These are phyloP conservation scores for Styela plicata DNA, from an alignment of 23 tunicate genomes.

Conservation along the genomic window DNA sequence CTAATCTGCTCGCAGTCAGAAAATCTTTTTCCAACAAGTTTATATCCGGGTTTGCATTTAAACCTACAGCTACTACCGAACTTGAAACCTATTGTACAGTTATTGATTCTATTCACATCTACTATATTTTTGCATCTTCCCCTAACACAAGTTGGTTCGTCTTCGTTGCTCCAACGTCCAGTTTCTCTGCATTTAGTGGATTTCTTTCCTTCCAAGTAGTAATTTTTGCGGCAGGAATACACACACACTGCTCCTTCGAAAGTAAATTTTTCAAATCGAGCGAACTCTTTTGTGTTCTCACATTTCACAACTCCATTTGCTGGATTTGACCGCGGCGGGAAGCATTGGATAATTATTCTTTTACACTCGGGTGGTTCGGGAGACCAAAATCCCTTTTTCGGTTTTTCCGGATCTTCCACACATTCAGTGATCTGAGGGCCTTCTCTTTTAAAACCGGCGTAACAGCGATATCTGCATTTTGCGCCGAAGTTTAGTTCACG, in stretches of 20 bases:
- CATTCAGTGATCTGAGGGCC: background rate
- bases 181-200: background rate
- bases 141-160: background rate
- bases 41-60: slow-evolving; percentile 16
- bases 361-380: background rate
- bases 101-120: slow-evolving; percentile 1
- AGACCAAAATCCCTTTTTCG: background rate
- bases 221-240: background rate
- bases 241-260: background rate
- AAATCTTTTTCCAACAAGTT: background rate
- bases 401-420: background rate
- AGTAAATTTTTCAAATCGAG: background rate
- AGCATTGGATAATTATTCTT: background rate
- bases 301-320: slow-evolving; percentile 22
- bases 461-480: background rate
- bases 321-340: slow-evolving; percentile 23
- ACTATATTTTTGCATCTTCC: background rate
- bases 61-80: slow-evolving; percentile 20
- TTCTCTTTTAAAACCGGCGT: background rate
- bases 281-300: background rate
- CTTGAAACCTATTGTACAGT: slow-evolving; percentile 2
- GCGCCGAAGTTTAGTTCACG: background rate
- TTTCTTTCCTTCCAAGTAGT: slow-evolving; percentile 4
- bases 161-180: slow-evolving; percentile 9
- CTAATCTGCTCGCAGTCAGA: slow-evolving; percentile 1